These are phyloP conservation scores for Spialia ferax DNA, from an alignment of 2,888 invertebrate species.

Conservation along the genomic window DNA sequence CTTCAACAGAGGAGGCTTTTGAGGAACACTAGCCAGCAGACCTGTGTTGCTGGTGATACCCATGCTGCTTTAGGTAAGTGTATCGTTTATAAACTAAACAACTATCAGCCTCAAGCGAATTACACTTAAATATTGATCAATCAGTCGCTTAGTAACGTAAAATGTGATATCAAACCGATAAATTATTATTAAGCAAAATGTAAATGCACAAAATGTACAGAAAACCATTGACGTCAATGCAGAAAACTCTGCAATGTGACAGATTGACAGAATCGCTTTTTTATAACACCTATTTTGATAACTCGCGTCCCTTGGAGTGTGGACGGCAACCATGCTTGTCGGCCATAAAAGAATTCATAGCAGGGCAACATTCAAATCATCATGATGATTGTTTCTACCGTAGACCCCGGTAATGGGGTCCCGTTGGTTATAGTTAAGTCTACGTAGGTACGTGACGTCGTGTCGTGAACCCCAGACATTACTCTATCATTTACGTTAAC, in stretches of 20 bases:
- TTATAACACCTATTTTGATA: neutral
- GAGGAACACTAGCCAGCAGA: constrained; percentile 85
- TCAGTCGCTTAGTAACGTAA: constrained; percentile 64
- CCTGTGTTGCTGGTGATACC: constrained; percentile 89
- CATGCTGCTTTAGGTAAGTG: constrained; percentile 68
- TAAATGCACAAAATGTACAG: constrained; percentile 7
- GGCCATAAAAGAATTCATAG: neutral
- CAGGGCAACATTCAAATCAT: no score
- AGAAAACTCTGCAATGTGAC: constrained; percentile 12
- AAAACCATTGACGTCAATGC: constrained; percentile 20
- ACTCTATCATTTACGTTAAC: no score
- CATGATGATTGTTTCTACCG: no score
- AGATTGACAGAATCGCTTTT: constrained; percentile 1
- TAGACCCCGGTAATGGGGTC: no score
- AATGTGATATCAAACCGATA: constrained; percentile 31
- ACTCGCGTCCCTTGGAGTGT: no score
- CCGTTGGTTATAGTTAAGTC: no score
- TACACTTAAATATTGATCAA: constrained; percentile 62
- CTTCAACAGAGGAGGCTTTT: constrained; percentile 69
- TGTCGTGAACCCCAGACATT: no score
- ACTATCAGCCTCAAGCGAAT: neutral
- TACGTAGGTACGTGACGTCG: no score
- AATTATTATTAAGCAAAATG: neutral
- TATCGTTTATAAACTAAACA: neutral
- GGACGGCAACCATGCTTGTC: neutral